Evolutionary conservation across 2,797 vertebrate species (phyloP).

Genomic region (Vespertilio murinus): DNA sequence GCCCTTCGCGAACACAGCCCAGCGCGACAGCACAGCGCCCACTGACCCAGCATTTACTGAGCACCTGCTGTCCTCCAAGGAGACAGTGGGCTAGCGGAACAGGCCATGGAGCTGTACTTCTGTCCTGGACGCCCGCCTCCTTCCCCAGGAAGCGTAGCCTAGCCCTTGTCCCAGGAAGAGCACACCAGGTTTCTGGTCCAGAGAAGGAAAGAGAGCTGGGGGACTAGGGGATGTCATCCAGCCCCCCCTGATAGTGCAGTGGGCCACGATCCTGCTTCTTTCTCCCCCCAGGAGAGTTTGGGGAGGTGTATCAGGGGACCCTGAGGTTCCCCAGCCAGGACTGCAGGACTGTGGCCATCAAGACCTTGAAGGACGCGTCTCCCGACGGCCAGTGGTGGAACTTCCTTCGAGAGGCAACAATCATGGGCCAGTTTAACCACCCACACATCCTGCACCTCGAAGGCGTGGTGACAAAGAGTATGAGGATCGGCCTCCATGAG

Average conservation of each 20-base stretch:
- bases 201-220: slow-evolving; percentile 68
- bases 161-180: not conserved
- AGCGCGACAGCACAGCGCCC: rapidly evolving
- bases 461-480: slow-evolving; percentile 87
- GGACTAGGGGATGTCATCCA: slow-evolving; percentile 46
- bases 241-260: not conserved
- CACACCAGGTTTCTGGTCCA: not conserved
- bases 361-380: slow-evolving; percentile 85
- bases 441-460: slow-evolving; percentile 88
- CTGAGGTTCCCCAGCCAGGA: slow-evolving; percentile 82
- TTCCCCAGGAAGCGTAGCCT: not conserved
- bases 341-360: slow-evolving; percentile 84
- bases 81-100: not conserved
- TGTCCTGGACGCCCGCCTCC: not conserved
- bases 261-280: slow-evolving; percentile 9
- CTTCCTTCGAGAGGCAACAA: slow-evolving; percentile 95
- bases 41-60: not conserved
- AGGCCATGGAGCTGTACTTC: not conserved
- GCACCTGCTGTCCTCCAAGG: not conserved
- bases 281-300: slow-evolving; percentile 84
- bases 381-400: slow-evolving; percentile 91
- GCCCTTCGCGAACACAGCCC: not conserved
- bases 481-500: not conserved
- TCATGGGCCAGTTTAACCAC: slow-evolving; percentile 97
- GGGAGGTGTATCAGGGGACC: slow-evolving; percentile 85